Percentiles rank a stretch among this genome's conserved stretches.
phyloP scores from a whole-genome alignment of 2,888 invertebrate species.

The Lumbricus terrestris region DNA sequence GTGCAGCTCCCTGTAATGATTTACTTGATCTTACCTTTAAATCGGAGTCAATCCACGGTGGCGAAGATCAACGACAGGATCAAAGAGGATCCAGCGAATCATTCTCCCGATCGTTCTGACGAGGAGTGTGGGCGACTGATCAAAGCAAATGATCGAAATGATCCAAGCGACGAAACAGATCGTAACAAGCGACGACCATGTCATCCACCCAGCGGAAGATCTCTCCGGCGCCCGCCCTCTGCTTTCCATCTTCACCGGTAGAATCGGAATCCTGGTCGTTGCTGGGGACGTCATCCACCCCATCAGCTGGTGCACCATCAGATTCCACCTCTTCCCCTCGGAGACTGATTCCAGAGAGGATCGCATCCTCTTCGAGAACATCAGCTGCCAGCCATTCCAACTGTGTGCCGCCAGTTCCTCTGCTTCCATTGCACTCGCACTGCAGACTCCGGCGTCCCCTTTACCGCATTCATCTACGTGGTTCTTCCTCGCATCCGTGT shows the following conservation, averaged over 20 bases:
- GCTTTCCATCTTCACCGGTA: neutral
- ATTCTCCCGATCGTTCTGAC: slow-evolving; percentile 71
- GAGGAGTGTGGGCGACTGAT: slow-evolving; percentile 97
- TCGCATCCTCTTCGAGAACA: neutral
- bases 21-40: neutral
- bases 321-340: neutral
- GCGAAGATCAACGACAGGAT: neutral
- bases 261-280: neutral
- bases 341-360: neutral
- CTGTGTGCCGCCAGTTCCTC: too few species aligned
- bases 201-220: slow-evolving; percentile 97
- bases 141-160: slow-evolving; percentile 97
- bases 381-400: neutral
- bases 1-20: too few species aligned
- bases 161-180: slow-evolving; percentile 99
- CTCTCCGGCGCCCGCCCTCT: slow-evolving; percentile 58
- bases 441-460: neutral
- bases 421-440: neutral
- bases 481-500: neutral
- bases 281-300: neutral
- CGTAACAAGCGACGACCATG: slow-evolving; percentile 98
- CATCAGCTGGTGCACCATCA: neutral
- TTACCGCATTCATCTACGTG: neutral
- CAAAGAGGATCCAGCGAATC: neutral
- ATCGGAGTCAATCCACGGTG: neutral